Evolutionary conservation across 2,113 vertebrate species (phyloP).

Genomic region (Patagioenas fasciata): DNA sequence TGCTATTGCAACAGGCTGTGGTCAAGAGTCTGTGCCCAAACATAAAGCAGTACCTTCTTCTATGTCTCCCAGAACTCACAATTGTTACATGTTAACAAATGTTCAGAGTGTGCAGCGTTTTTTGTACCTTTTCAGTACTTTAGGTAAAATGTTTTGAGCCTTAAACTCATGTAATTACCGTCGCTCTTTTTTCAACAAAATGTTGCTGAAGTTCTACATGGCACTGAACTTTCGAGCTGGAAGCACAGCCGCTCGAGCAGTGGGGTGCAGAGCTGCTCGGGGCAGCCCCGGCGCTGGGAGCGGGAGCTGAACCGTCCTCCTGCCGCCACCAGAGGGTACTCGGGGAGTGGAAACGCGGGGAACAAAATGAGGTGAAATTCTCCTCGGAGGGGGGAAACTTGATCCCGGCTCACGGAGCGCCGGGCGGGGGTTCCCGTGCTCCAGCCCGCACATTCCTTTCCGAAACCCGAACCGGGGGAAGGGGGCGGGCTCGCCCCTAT

Average conservation of each 20-base stretch:
- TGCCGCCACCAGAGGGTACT: slow-evolving; percentile 63
- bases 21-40: too few relatives aligned
- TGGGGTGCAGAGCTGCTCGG: neutral
- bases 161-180: rapidly evolving
- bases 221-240: rapidly evolving
- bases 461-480: too few relatives aligned
- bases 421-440: neutral
- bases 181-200: rapidly evolving
- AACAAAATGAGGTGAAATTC: slow-evolving; percentile 1
- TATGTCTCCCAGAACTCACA: rapidly evolving
- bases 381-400: neutral
- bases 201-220: rapidly evolving
- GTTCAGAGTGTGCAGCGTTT: rapidly evolving
- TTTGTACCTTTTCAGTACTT: too few relatives aligned
- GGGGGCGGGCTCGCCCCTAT: neutral
- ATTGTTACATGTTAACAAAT: rapidly evolving
- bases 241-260: rapidly evolving
- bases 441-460: neutral
- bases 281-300: too few relatives aligned
- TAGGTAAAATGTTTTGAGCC: rapidly evolving
- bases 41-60: too few relatives aligned
- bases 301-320: neutral
- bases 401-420: neutral
- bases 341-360: slow-evolving; percentile 17
- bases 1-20: too few relatives aligned